These are phyloP conservation scores for Acrocera orbiculus DNA, from an alignment of 2,888 invertebrate species.

Conservation along the genomic window DNA sequence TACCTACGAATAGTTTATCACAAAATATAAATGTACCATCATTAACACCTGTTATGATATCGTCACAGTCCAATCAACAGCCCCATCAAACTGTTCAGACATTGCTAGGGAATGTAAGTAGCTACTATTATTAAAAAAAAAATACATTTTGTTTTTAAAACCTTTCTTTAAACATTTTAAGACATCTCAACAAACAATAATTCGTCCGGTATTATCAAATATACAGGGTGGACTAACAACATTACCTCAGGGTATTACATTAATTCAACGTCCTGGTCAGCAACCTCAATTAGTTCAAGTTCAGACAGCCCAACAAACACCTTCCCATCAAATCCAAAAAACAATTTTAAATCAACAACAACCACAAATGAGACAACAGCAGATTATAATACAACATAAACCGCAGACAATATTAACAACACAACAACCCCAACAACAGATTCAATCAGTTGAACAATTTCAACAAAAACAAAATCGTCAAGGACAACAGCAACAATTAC, in stretches of 20 bases:
- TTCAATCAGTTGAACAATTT: no score
- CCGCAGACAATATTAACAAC: constrained; percentile 24
- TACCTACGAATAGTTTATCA: constrained; percentile 23
- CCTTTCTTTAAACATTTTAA: constrained; percentile 10
- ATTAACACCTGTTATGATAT: constrained; percentile 14
- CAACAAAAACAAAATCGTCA: constrained; percentile 14
- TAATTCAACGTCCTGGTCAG: constrained; percentile 31
- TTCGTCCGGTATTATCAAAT: constrained; percentile 27
- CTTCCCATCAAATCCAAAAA: constrained; percentile 18
- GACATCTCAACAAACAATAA: constrained; percentile 29
- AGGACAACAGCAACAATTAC: constrained; percentile 21
- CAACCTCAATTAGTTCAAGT: constrained; percentile 31
- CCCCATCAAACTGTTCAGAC: constrained; percentile 17
- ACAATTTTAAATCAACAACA: constrained; percentile 25
- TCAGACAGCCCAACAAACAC: constrained; percentile 19
- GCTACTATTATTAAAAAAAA: neutral
- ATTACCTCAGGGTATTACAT: constrained; percentile 28
- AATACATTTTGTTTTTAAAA: constrained; percentile 1
- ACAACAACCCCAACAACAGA: constrained; percentile 28
- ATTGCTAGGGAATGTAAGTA: constrained; percentile 25
- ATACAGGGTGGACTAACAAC: constrained; percentile 23
- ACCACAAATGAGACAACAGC: constrained; percentile 18
- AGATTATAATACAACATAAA: constrained; percentile 21
- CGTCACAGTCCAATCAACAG: constrained; percentile 24
- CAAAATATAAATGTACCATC: constrained; percentile 13